Evolutionary conservation across 2,888 invertebrate genomes (phyloP), one percentile per base, ranked within the genome.

Genomic region (Caenorhabditis sp.): DNA sequence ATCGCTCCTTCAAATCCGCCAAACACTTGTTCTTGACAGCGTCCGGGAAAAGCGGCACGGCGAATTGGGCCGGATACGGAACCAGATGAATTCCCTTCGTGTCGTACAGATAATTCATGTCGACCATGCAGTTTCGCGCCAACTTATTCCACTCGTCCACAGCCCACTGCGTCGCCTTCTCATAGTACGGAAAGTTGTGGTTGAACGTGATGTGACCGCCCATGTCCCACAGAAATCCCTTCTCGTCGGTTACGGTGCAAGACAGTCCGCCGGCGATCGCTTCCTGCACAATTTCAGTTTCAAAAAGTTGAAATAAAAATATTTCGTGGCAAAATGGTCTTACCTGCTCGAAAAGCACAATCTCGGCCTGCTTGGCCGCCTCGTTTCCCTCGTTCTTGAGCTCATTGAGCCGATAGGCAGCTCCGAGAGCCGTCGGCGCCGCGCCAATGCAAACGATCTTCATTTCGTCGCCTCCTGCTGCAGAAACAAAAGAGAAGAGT

Each of bases 221-320:
- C 87, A 89, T 88, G 50, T 89, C 89, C 89, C 89, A 89, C 24
- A 88, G 82, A 79, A 88, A 89, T 9, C 89, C 89, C 46, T 87
- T 83, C 11, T 83, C 82, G 71, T 89, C 89, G 24, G 66, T 78
- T 9, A 88, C 85, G 17, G 88, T 86, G 61, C 86, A 83, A 11
- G 88, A 87, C 5, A 88, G 79, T 20, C 88, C 88, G 17, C 88
- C 88, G 35, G 87, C 81, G n/a, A 65, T 59, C 22, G 77, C 24
- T 71, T 83, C 82, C 83, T 83, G 45, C n/a, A 79, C 43, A 24
- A n/a, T 17, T 37, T 37, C 37, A 4, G 37, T 41, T 41, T 15
- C 15, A 26, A 17, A 27, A 24, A 13, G n/a, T 32, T 15, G 32
- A 24, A 37, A 41, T 20, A 15, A 7, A 32, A 43, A 48, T 4